A percentile compares a stretch with the other conserved stretches of the same genome.
phyloP scores from a whole-genome alignment of 2,888 invertebrate species.

The Lydus trimaculatus region DNA sequence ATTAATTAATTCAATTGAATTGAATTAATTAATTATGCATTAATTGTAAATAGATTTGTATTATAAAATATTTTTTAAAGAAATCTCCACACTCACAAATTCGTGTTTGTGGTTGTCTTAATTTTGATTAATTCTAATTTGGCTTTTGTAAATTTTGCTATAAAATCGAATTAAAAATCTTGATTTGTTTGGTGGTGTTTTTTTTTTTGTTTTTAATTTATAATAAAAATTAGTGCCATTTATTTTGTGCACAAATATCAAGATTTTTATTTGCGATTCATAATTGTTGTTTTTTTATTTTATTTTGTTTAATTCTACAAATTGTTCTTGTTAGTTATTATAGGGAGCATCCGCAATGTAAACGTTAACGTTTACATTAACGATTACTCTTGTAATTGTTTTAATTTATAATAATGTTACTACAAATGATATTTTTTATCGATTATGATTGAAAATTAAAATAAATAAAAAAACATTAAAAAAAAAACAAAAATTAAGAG shows the following conservation, averaged over 20 bases:
- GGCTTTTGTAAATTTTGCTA: slow-evolving; percentile 40
- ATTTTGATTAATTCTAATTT: slow-evolving; percentile 8
- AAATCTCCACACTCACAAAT: background rate
- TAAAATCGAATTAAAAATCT: background rate
- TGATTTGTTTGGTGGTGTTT: no score
- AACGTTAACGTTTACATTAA: background rate
- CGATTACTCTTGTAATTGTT: slow-evolving; percentile 44
- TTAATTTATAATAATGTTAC: slow-evolving; percentile 54
- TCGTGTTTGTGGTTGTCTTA: no score
- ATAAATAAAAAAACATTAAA: background rate
- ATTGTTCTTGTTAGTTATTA: slow-evolving; percentile 55
- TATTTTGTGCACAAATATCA: no score
- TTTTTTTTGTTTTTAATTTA: no score
- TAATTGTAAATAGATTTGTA: slow-evolving; percentile 21
- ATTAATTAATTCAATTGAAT: slow-evolving; percentile 20
- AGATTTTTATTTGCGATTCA: slow-evolving; percentile 36
- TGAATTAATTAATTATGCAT: slow-evolving; percentile 17
- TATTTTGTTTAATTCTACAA: no score
- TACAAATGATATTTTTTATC: slow-evolving; percentile 54
- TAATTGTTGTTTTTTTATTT: slow-evolving; percentile 39
- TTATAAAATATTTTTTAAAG: slow-evolving; percentile 9
- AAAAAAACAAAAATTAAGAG: background rate
- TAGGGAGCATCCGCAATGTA: background rate
- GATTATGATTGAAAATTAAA: slow-evolving; percentile 42
- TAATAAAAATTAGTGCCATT: background rate